A percentile compares a stretch with the other conserved stretches of the same genome.
phyloP scores from a whole-genome alignment of 2,797 vertebrate genomes.

The Melanotaenia nigrans region DNA sequence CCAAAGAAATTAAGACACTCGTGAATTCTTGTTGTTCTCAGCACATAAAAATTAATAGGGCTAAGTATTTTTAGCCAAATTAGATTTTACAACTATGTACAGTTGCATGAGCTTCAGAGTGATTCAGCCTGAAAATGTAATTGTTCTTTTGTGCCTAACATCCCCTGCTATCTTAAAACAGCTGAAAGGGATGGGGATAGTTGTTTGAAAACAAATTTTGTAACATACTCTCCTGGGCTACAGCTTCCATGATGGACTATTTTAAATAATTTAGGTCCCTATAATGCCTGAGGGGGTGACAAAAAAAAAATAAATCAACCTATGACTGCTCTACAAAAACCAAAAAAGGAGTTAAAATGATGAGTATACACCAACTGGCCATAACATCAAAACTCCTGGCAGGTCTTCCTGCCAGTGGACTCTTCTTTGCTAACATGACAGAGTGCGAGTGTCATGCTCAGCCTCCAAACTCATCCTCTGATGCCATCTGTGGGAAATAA shows the following conservation, averaged over 20 bases:
- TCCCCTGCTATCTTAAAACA: constrained; percentile 8
- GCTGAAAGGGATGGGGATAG: constrained; percentile 21
- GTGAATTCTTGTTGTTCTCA: constrained; percentile 11
- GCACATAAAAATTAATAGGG: constrained; percentile 2
- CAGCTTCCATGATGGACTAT: constrained; percentile 1
- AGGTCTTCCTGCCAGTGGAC: too few relatives aligned
- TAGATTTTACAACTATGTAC: constrained; percentile 7
- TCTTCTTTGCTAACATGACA: background rate
- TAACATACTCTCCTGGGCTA: constrained; percentile 18
- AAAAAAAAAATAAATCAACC: background rate
- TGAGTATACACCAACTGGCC: background rate
- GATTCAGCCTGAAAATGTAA: constrained; percentile 23
- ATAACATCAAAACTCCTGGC: background rate
- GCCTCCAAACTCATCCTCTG: background rate
- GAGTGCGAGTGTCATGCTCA: background rate
- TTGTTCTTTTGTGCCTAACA: constrained; percentile 17
- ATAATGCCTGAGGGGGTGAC: background rate
- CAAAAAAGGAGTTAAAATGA: background rate
- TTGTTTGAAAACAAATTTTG: constrained; percentile 18
- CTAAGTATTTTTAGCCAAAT: constrained; percentile 18
- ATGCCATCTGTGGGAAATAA: too few relatives aligned
- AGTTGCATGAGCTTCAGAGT: constrained; percentile 12
- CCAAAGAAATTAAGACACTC: background rate
- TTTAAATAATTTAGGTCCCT: constrained; percentile 17
- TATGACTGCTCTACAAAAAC: constrained; percentile 4